Base-by-base conservation (phyloP, 2,888 invertebrate genomes). In the Lithosia quadra region DNA sequence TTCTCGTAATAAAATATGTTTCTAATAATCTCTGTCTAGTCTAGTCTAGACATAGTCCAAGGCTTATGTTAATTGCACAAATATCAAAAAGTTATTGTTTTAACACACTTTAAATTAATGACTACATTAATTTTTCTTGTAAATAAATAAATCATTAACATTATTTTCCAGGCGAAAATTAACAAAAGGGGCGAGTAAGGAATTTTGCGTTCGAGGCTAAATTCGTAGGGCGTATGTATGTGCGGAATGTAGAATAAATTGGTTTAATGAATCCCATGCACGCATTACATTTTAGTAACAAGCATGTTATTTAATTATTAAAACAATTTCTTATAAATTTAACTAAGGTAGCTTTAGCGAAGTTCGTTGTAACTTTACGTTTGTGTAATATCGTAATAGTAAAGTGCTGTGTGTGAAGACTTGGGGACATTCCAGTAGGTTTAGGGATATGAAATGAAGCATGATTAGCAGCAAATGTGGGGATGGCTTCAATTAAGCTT, bases 341-440 rank as follows among this genome's bases (percentile, higher is more conserved):
- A n/a, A 49, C n/a, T 49, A 18, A 61, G n/a, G 1, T 7, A 43
- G 7, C 18, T n/a, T 49, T 7, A 49, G 28, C n/a, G 28, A 28
- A 49, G 62, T n/a, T 62, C n/a, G 28, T 28, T 28, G 62, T 62
- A 43, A 62, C 49, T 43, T 62, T 49, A 43, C 1, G 28, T 62
- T 28, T 39, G 28, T 62, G 43, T 33, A 43, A 49, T 62, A 62
- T 43, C 10, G 11, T n/a, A 61, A n/a, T n/a, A n/a, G n/a, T n/a
- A n/a, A n/a, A 24, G 43, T 36, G 43, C 24, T 39, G 18, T 39
- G 61, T 24, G 22, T 18, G n/a, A n/a, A n/a, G n/a, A n/a, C n/a
- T 13, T 62, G 18, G 7, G 11, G 7, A n/a, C 43, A n/a, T 2
- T 58, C 28, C n/a, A 49, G n/a, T 28, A 62, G 49, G 49, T 62